Evolutionary conservation across 1,140 invertebrate species (phyloP), one percentile per base, ranked within the genome.

Genomic region (Atta colombica): DNA sequence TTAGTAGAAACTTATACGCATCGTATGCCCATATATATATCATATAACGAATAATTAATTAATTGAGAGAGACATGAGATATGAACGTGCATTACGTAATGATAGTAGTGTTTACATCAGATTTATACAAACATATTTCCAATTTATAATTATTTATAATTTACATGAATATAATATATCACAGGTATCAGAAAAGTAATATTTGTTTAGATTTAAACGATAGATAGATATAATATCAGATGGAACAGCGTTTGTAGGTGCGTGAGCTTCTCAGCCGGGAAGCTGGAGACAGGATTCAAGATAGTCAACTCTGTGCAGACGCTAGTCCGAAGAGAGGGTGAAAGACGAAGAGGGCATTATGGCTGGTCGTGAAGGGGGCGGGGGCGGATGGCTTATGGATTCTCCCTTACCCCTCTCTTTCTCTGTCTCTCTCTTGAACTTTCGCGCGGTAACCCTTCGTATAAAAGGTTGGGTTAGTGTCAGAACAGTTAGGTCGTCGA

Each of bases 401-500:
- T 92, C 87, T 88, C 66, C 74, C 55, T 74, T 74, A 88, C 55
- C 58, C 16, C 5, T 58, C 55, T n/a, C 18, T 55, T 18, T 39
- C 18, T 90, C 53, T 51, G 14, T 68, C n/a, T 74, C 39, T 80
- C 55, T 51, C 66, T 58, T 55, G n/a, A 93, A 93, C 88, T 93
- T 93, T 92, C 84, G 77, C 88, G 87, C 69, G 87, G 91, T 90
- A 92, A 92, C 91, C 90, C 90, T 90, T 93, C 85, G 91, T 90
- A 92, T 88, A 91, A 91, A 93, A 92, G 89, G 89, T 80, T 89
- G 82, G 72, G 74, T 81, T 90, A 85, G 91, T 93, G 91, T 93
- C 92, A 91, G 91, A 89, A 91, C 92, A 89, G 93, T 93, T 93
- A 91, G 92, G 92, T 93, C 91, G 89, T 89, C 89, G 92, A 93